Evolutionary conservation across 2,888 invertebrate genomes (phyloP), one percentile per base, ranked within the genome.

Genomic region (Serrognathus titanus): DNA sequence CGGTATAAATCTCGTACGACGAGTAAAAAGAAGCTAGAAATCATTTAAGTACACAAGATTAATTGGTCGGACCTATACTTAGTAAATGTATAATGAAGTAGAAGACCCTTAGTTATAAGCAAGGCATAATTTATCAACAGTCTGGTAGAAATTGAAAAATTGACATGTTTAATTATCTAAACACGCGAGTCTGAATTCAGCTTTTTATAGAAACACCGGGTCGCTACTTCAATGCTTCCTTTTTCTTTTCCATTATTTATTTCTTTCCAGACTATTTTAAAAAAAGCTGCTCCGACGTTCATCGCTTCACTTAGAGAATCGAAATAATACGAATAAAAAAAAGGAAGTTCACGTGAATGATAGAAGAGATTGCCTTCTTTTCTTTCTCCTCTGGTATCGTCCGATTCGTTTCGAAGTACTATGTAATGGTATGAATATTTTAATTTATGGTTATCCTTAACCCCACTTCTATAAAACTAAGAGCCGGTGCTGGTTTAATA

Each of bases 401-500:
- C 24, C 24, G 24, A 31, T 31, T 31, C 24, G 24, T 49, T 49
- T 48, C 60, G 60, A 57, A 60, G 47, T 65, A 68, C 66, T 68
- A 66, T 66, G 65, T 69, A 67, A 65, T 62, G 63, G 62, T 59
- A 67, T 68, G 70, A 68, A 70, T 69, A 69, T 68, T 70, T 68
- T 67, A 71, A 71, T 71, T 70, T 69, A 69, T 60, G 65, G 64
- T 70, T 66, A 64, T 64, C 67, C 62, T 65, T 67, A 66, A 66
- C 66, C 67, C 57, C 51, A 61, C 62, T 65, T 65, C 61, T 69
- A 71, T 71, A 69, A 71, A 71, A 68, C 69, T 66, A 68, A 69
- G 66, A 69, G 69, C 66, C 48, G 69, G 69, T 66, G 66, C 66
- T 62, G 66, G 66, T 71, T 72, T 70, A 70, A 71, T 70, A 70